phyloP scores from a whole-genome alignment of 2,797 vertebrate species.

The Sarcoramphus papa region DNA sequence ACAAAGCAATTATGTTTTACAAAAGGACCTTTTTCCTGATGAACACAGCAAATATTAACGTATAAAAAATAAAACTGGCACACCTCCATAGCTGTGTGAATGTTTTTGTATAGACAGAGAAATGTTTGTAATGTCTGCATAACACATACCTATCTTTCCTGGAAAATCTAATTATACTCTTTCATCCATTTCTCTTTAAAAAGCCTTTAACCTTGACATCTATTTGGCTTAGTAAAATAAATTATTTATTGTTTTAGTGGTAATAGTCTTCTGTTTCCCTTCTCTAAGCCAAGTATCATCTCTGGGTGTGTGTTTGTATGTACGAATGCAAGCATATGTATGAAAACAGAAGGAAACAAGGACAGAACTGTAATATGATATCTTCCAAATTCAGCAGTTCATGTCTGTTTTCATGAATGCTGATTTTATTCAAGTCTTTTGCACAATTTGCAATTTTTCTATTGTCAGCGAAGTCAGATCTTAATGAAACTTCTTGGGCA shows the following conservation, averaged over 20 bases:
- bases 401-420: not conserved
- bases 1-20: not conserved
- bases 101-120: not conserved
- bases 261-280: not conserved
- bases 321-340: not conserved
- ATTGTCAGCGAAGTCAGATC: not conserved
- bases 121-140: not conserved
- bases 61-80: not conserved
- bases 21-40: not conserved
- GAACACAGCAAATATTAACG: not conserved
- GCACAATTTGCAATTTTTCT: not conserved
- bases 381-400: not conserved
- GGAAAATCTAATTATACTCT: not conserved
- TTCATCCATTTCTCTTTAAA: not conserved
- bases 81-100: not conserved
- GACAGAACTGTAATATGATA: fast-evolving
- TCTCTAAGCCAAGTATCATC: not conserved
- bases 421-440: not conserved
- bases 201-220: not conserved
- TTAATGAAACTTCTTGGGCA: not conserved
- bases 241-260: not conserved
- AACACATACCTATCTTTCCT: not conserved
- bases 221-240: not conserved
- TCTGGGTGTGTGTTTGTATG: not conserved
- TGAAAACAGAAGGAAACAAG: not conserved